Evolutionary conservation across 2,888 invertebrate genomes (phyloP), one percentile per base, ranked within the genome.

Genomic region (Coleophora deauratella): DNA sequence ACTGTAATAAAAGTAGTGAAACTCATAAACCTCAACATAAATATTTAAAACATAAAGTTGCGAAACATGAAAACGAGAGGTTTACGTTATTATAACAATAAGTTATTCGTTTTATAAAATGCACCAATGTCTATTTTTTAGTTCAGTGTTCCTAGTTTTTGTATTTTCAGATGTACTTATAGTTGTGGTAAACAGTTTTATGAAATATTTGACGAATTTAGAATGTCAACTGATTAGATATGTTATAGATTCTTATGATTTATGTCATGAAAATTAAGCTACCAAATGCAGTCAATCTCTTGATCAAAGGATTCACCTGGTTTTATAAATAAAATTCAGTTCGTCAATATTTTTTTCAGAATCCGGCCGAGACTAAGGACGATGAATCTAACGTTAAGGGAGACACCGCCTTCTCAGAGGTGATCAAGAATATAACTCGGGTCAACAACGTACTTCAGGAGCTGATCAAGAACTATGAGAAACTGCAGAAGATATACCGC

Each of bases 381-480:
- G 21, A 21, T 21, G 21, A 21, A 3, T 21, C 6, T 3, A 21
- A 21, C 21, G 3, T 21, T 3, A 21, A 21, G 21, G 6, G 3
- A 21, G 21, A 21, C 3, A 21, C 3, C n/a, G 31, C 31, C 11
- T 63, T 71, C 27, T 47, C 58, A 1, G 69, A 72, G 33, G 64
- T 75, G 14, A 58, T 76, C n/a, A 65, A 56, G 45, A 79, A 80
- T 42, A 74, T 78, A 50, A 60, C 78, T 1, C 46, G 62, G 31
- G 72, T 73, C 13, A 77, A 76, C 47, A 58, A 55, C 37, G 62
- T 66, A 12, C 45, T 80, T 31, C 62, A 73, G 47, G 63, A 72
- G 4, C 50, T 80, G 31, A 67, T 80, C 36, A 51, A 50, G 4
- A 73, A 72, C 35, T 78, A 78, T 45, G 58, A 75, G 47, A 55